Evolutionary conservation across 2,888 invertebrate species (phyloP).

Genomic region (Choristoneura rosaceana): DNA sequence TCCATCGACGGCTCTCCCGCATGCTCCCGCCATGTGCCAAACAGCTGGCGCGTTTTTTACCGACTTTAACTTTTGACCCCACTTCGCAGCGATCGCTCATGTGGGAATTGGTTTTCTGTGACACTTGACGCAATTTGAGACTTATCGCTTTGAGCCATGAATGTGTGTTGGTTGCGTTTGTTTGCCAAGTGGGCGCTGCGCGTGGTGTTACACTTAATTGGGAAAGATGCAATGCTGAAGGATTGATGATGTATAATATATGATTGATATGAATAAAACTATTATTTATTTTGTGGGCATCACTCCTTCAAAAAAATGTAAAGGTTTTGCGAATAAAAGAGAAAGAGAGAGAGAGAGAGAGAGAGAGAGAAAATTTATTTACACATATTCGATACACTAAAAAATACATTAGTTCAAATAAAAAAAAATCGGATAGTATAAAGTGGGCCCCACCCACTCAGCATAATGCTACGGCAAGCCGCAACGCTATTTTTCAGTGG

Average conservation of each 20-base stretch:
- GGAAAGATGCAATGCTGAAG: slow-evolving; percentile 14
- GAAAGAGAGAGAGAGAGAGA: too few species aligned
- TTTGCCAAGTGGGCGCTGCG: slow-evolving; percentile 34
- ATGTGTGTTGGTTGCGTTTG: slow-evolving; percentile 52
- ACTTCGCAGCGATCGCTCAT: slow-evolving; percentile 80
- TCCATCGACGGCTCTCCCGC: slow-evolving; percentile 55
- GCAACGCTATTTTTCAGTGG: too few species aligned
- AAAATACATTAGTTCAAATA: too few species aligned
- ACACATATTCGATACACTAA: too few species aligned
- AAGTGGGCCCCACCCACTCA: too few species aligned
- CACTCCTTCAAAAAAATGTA: too few species aligned
- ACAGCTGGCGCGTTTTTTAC: slow-evolving; percentile 82
- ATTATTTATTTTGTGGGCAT: neutral
- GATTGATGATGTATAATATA: neutral
- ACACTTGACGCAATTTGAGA: slow-evolving; percentile 64
- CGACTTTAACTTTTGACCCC: slow-evolving; percentile 81
- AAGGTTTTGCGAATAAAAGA: too few species aligned
- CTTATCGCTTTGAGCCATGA: slow-evolving; percentile 56
- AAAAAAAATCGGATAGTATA: too few species aligned
- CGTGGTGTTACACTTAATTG: slow-evolving; percentile 22
- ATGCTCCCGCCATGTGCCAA: slow-evolving; percentile 70
- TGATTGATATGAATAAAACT: neutral
- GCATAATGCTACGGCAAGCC: too few species aligned
- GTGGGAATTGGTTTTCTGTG: slow-evolving; percentile 75
- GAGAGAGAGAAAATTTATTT: too few species aligned